Evolutionary conservation across 2,113 vertebrate species (phyloP).

Genomic region (Oncorhynchus kisutch): DNA sequence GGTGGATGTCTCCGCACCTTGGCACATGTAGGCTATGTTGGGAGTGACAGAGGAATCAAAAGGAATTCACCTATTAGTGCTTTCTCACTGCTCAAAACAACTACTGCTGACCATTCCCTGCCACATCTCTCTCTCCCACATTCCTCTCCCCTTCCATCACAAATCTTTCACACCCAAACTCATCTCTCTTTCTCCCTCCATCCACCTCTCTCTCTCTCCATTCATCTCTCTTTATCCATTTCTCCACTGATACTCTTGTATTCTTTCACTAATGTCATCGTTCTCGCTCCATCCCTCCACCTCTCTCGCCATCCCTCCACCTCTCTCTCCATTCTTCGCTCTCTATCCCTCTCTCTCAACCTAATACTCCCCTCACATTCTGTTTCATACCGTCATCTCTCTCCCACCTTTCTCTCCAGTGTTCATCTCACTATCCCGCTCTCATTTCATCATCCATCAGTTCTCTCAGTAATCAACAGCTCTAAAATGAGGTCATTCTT

Average conservation of each 20-base stretch:
- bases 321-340: background rate
- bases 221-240: too few species aligned
- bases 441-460: too few species aligned
- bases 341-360: background rate
- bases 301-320: too few species aligned
- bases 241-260: background rate
- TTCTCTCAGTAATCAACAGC: background rate
- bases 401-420: background rate
- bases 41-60: background rate
- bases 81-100: background rate
- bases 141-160: too few species aligned
- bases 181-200: too few species aligned
- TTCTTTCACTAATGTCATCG: too few species aligned
- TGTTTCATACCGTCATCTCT: background rate
- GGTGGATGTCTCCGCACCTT: background rate
- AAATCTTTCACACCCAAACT: too few species aligned
- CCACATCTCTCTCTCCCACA: background rate
- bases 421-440: too few species aligned
- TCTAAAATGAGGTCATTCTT: background rate
- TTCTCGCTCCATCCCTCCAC: background rate
- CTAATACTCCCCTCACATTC: background rate
- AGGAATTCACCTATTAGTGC: slow-evolving; percentile 3
- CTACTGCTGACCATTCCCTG: background rate
- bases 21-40: background rate
- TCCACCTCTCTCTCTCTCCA: too few species aligned